These are phyloP conservation scores for Crotalus horridus DNA, from an alignment of 2,113 vertebrate species.

Conservation along the genomic window DNA sequence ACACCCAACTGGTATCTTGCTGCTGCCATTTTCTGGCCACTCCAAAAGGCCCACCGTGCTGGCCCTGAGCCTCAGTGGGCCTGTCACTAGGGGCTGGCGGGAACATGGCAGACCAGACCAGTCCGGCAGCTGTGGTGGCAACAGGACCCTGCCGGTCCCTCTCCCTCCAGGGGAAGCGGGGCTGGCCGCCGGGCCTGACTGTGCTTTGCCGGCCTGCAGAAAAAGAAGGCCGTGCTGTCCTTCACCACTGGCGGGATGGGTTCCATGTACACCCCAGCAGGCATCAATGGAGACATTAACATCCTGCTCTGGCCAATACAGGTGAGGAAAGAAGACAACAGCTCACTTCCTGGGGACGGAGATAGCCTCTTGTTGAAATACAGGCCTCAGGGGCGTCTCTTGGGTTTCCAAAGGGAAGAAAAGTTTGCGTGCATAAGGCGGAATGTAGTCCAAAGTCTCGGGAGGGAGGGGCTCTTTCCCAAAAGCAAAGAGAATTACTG, in stretches of 20 bases:
- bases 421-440: background rate
- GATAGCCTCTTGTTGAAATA: background rate
- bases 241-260: constrained; percentile 75
- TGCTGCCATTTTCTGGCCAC: background rate
- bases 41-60: background rate
- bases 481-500: background rate
- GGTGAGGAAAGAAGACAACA: constrained; percentile 51
- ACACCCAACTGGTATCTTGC: background rate
- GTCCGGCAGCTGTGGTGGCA: background rate
- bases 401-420: background rate
- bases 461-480: background rate
- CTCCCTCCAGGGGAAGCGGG: background rate
- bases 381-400: background rate
- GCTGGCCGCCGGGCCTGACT: background rate
- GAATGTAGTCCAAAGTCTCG: background rate
- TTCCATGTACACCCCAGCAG: constrained; percentile 74
- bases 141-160: background rate
- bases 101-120: background rate
- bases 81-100: background rate
- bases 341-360: background rate
- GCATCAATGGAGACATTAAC: constrained; percentile 81
- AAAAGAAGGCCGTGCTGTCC: constrained; percentile 79
- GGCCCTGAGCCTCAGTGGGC: background rate
- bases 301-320: constrained; percentile 81
- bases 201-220: constrained; percentile 55